phyloP scores from a whole-genome alignment of 1,140 invertebrate genomes.

The Nasonia vitripennis region DNA sequence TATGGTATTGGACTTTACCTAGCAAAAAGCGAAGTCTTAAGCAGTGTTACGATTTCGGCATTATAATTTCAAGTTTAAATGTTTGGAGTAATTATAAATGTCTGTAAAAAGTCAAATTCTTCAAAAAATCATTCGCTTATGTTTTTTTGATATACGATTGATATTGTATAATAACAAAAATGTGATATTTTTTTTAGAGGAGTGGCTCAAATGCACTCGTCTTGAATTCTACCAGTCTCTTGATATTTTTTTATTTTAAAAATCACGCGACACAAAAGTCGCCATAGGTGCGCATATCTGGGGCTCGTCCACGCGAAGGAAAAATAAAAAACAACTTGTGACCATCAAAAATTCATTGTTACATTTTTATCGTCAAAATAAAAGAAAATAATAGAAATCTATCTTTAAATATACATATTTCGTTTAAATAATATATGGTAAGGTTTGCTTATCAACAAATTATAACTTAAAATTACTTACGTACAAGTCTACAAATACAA shows the following conservation, averaged over 20 bases:
- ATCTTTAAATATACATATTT: constrained; percentile 36
- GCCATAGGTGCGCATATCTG: not conserved
- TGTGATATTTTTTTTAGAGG: not conserved
- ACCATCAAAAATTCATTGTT: constrained; percentile 29
- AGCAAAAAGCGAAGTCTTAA: not conserved
- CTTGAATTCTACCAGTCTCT: constrained; percentile 33
- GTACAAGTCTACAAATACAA: constrained; percentile 20
- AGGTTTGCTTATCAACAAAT: constrained; percentile 43
- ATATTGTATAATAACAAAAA: not conserved
- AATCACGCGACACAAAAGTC: constrained; percentile 10
- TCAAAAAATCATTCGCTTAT: too few species aligned
- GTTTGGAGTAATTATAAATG: not conserved
- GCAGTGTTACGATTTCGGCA: not conserved
- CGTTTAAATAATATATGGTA: constrained; percentile 14
- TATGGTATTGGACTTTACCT: constrained; percentile 2
- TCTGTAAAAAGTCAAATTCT: too few species aligned
- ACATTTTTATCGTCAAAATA: constrained; percentile 27
- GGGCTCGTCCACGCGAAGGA: constrained; percentile 12
- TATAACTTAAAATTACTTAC: constrained; percentile 40
- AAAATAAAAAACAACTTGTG: not conserved
- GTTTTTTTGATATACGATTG: not conserved
- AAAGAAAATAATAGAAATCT: constrained; percentile 38
- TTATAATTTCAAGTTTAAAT: not conserved
- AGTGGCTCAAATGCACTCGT: not conserved
- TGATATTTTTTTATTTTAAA: constrained; percentile 11